phyloP scores from a whole-genome alignment of 2,113 vertebrate species.

The Myotis davidii region DNA sequence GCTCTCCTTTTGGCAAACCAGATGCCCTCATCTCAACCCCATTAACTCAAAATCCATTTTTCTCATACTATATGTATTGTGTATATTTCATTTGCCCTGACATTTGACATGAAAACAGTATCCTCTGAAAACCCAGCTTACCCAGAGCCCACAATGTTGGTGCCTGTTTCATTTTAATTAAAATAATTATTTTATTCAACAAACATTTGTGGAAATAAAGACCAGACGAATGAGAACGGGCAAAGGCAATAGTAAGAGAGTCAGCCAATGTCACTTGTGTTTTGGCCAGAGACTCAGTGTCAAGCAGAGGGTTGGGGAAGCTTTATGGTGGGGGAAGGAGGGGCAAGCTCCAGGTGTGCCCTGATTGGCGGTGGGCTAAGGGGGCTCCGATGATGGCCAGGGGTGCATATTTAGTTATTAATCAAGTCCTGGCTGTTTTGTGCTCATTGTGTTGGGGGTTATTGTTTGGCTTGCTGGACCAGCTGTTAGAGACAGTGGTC shows the following conservation, averaged over 20 bases:
- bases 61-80: neutral
- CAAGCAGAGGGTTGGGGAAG: neutral
- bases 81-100: neutral
- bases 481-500: neutral
- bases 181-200: conserved; percentile 59
- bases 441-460: neutral
- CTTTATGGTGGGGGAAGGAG: neutral
- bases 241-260: neutral
- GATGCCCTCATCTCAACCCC: conserved; percentile 52
- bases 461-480: neutral
- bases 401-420: neutral
- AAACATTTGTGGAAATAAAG: conserved; percentile 49
- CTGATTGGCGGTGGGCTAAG: neutral
- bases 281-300: conserved; percentile 26
- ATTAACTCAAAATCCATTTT: conserved; percentile 61
- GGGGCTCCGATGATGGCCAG: neutral
- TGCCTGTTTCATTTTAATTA: neutral
- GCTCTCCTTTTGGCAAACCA: conserved; percentile 60
- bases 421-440: neutral
- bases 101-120: neutral
- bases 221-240: neutral
- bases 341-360: neutral
- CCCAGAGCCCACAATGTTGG: neutral
- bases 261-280: neutral
- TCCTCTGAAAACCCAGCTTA: neutral